Base-by-base conservation (phyloP, 2,888 invertebrate species). In the Parnassius mnemosyne region DNA sequence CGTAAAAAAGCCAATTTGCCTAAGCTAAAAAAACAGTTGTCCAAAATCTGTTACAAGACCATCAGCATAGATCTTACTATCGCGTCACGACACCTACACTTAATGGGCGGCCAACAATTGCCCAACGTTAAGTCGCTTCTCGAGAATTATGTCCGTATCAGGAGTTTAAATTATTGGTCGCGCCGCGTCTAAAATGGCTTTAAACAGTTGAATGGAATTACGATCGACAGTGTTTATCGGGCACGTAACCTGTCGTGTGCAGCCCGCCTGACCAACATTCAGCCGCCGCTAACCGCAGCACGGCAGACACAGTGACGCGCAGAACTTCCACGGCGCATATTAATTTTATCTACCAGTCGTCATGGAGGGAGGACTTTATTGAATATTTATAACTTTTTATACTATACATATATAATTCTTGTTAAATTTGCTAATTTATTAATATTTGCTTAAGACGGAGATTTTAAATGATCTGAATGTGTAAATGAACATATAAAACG, bases 91-190 rank as follows among this genome's bases (percentile, higher is more conserved):
- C 83, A 79, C 81, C 76, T 75, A 78, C 80, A 81, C 80, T 80
- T 79, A 81, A 61, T 67, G 69, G 65, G 62, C 68, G 69, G 64
- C 74, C 78, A 82, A 84, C 78, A 82, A 84, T 86, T 87, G 78
- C 84, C 79, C 84, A 87, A 88, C 73, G 68, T 71, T 76, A 75
- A 78, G 78, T 71, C 73, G 78, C 75, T 81, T 82, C 82, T 75
- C 71, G 71, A 77, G 81, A 80, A 83, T 34, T 34, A 83, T 72
- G 72, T 71, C 73, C 74, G 69, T 83, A 84, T 81, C 81, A 67
- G 70, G 57, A 60, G 66, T 67, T 72, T 80, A 77, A 80, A 70
- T 83, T 84, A 79, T 80, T 78, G 69, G 71, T 71, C 41, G 50
- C 25, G 53, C n/a, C 52, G 51, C 57, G 70, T 74, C 75, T 78